Conservation (phyloP, 1,140 invertebrate genomes). For the Dreissena polymorpha region DNA sequence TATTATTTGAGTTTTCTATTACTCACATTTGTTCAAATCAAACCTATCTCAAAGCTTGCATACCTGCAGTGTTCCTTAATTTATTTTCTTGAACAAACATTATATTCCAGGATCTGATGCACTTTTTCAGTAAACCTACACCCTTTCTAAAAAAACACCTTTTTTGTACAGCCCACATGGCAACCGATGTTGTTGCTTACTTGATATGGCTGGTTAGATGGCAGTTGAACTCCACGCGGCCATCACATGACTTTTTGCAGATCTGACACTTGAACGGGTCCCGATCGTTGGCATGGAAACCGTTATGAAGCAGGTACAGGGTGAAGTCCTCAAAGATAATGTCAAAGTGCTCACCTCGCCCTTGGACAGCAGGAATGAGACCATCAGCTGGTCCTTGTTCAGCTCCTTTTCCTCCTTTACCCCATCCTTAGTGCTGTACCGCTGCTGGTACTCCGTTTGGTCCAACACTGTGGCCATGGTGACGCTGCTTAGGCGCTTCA, state of each 20-base stretch:
- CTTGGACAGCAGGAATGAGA: slow-evolving; percentile 68
- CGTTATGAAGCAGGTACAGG: slow-evolving; percentile 75
- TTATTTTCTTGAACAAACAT: no score
- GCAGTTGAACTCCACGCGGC: slow-evolving; percentile 76
- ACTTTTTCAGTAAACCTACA: no score
- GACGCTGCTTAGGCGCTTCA: slow-evolving; percentile 72
- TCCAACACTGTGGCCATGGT: slow-evolving; percentile 20
- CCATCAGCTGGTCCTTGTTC: slow-evolving; percentile 63
- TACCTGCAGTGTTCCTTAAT: no score
- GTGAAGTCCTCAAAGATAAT: slow-evolving; percentile 77
- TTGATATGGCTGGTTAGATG: slow-evolving; percentile 77
- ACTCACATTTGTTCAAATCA: no score
- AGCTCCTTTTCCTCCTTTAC: slow-evolving; percentile 55
- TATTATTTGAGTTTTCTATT: no score
- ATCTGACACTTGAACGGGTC: slow-evolving; percentile 76
- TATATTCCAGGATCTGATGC: no score
- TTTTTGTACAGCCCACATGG: no score
- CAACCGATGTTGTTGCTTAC: slow-evolving; percentile 32
- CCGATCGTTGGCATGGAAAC: slow-evolving; percentile 74
- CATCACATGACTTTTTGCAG: slow-evolving; percentile 70
- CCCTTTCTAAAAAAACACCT: no score
- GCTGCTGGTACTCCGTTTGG: slow-evolving; percentile 48
- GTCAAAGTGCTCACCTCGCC: slow-evolving; percentile 74
- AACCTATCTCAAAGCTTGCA: no score
- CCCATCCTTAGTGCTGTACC: slow-evolving; percentile 48